A percentile compares a stretch with the other conserved stretches of the same genome.
phyloP scores from a whole-genome alignment of 2,113 vertebrate genomes.

The Daphoenositta chrysoptera region DNA sequence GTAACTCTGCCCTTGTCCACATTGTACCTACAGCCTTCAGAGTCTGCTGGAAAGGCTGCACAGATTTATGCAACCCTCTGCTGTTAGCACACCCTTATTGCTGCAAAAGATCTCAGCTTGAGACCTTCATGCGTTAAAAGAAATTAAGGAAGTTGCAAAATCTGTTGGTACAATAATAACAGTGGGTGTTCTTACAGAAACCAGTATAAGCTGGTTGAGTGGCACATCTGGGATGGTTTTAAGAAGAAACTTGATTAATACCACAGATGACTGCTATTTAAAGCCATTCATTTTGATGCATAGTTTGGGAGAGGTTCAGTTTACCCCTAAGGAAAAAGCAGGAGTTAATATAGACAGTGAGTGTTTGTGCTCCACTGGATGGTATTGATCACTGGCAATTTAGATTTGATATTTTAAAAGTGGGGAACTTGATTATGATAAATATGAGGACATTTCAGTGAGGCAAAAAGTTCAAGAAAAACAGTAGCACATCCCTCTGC shows the following conservation, averaged over 20 bases:
- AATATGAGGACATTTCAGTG: not conserved
- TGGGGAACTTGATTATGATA: not conserved
- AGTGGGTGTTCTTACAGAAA: slow-evolving; percentile 67
- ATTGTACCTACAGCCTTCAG: not conserved
- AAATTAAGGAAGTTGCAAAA: slow-evolving; percentile 67
- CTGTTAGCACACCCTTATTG: slow-evolving; percentile 21
- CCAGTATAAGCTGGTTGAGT: slow-evolving; percentile 64
- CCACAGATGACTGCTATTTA: slow-evolving; percentile 61
- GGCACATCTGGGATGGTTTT: slow-evolving; percentile 71
- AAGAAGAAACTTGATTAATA: slow-evolving; percentile 68
- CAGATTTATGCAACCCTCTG: slow-evolving; percentile 41
- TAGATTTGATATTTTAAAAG: not conserved
- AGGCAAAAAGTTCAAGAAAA: not conserved
- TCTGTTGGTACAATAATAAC: slow-evolving; percentile 68
- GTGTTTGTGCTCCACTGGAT: not conserved
- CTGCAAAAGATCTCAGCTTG: slow-evolving; percentile 27
- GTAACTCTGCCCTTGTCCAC: not conserved
- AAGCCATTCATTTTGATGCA: slow-evolving; percentile 47
- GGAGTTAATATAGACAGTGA: slow-evolving; percentile 25
- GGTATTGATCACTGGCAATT: not conserved
- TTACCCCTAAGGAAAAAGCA: slow-evolving; percentile 44
- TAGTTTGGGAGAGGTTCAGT: slow-evolving; percentile 28
- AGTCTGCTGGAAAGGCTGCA: not conserved
- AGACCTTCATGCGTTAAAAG: slow-evolving; percentile 55
- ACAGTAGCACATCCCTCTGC: not conserved